Percentiles rank a stretch among this genome's conserved stretches.
phyloP scores from a whole-genome alignment of 2,888 invertebrate species.

The Sicus ferrugineus region DNA sequence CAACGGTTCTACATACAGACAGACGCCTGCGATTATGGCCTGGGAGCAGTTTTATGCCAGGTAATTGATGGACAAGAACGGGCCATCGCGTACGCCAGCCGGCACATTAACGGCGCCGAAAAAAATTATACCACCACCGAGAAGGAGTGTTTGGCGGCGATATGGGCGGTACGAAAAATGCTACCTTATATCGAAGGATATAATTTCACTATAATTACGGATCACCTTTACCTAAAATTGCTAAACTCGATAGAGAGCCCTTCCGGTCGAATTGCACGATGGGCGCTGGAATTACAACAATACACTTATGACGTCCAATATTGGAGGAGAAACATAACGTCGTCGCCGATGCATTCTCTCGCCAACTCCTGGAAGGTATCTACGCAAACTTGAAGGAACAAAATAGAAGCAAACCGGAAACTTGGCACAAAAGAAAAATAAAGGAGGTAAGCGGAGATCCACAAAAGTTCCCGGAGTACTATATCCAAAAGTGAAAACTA shows the following conservation, averaged over 20 bases:
- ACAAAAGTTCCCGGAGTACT: too few species aligned
- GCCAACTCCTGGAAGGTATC: background rate
- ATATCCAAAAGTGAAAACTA: too few species aligned
- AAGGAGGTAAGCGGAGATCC: too few species aligned
- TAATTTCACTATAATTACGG: background rate
- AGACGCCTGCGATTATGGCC: background rate
- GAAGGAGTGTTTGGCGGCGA: background rate
- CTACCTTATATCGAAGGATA: background rate
- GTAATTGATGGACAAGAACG: background rate
- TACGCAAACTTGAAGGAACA: background rate
- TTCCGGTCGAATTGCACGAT: background rate
- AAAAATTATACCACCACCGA: background rate
- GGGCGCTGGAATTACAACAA: background rate
- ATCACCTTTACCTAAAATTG: background rate
- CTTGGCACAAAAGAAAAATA: too few species aligned
- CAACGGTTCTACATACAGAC: background rate
- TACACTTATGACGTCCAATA: background rate
- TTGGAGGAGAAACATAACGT: background rate
- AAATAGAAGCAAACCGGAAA: background rate
- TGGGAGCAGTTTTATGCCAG: background rate
- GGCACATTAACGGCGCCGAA: background rate
- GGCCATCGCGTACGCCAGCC: too few species aligned
- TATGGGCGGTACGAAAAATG: background rate
- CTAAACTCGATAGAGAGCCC: slow-evolving; percentile 8
- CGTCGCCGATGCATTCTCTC: background rate